These are phyloP conservation scores for Flabesymbios commensalis DNA, from an alignment of 2,888 invertebrate genomes.

Conservation along the genomic window DNA sequence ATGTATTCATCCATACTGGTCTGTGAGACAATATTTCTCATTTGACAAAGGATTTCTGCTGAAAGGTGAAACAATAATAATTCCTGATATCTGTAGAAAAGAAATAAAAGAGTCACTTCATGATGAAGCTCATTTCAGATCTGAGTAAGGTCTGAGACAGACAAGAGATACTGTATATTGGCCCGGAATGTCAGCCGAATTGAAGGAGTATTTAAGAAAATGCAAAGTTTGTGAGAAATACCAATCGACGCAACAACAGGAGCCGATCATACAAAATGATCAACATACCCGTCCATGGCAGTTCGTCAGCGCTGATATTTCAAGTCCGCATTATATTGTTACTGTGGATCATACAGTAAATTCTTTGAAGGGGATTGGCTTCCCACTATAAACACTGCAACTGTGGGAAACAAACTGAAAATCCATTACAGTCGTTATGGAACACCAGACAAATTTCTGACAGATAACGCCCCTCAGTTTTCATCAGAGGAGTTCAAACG, in stretches of 20 bases:
- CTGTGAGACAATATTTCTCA: neutral
- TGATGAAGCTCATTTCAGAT: neutral
- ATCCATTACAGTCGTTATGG: too few species aligned
- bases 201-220: too few species aligned
- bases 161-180: neutral
- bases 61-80: neutral
- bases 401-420: too few species aligned
- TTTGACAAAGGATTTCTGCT: neutral
- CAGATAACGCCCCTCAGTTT: too few species aligned
- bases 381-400: too few species aligned
- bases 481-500: too few species aligned
- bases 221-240: too few species aligned
- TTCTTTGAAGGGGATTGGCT: too few species aligned
- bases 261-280: constrained; percentile 6
- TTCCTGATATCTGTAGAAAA: neutral
- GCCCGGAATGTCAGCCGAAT: neutral
- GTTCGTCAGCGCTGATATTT: constrained; percentile 2
- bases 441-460: too few species aligned
- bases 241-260: too few species aligned
- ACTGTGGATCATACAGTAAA: too few species aligned
- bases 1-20: neutral
- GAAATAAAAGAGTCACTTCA: neutral
- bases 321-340: too few species aligned
- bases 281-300: constrained; percentile 2
- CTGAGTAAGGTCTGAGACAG: neutral